Percentiles rank a stretch among this genome's conserved stretches.
Evolutionary conservation across 1,140 invertebrate species (phyloP).

Genomic region (Anoplophora glabripennis): DNA sequence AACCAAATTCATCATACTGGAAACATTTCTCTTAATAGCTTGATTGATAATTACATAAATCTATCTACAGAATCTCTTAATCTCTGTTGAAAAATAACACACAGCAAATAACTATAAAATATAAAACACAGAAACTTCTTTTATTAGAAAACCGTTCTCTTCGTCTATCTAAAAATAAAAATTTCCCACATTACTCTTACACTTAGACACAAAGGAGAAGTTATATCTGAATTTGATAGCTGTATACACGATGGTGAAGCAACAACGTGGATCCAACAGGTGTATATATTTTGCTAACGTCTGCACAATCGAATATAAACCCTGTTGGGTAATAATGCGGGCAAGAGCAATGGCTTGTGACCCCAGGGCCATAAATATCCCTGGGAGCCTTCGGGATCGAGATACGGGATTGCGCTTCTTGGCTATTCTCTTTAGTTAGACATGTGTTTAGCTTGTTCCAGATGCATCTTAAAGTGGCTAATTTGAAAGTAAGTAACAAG

Average conservation of each 20-base stretch:
- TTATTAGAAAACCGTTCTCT: conserved; percentile 4
- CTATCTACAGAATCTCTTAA: conserved; percentile 30
- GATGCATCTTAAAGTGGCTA: conserved; percentile 12
- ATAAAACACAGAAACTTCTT: conserved; percentile 5
- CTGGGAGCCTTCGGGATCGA: conserved; percentile 30
- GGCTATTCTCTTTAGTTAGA: background rate
- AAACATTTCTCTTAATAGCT: conserved; percentile 16
- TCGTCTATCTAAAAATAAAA: too few relatives aligned
- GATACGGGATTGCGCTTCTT: conserved; percentile 24
- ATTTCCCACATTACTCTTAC: background rate
- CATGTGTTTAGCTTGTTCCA: conserved; percentile 1
- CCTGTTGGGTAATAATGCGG: conserved; percentile 48
- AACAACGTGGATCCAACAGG: conserved; percentile 44
- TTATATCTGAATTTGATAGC: conserved; percentile 6
- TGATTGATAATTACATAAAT: conserved; percentile 15
- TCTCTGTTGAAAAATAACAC: conserved; percentile 24
- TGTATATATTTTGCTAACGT: conserved; percentile 46
- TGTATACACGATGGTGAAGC: conserved; percentile 22
- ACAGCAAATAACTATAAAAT: conserved; percentile 1
- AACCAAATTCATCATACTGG: too few relatives aligned
- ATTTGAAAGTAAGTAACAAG: conserved; percentile 1
- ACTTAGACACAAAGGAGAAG: conserved; percentile 3
- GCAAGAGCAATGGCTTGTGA: conserved; percentile 49
- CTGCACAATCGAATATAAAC: conserved; percentile 49
- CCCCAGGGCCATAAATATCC: conserved; percentile 49